A percentile compares a stretch with the other conserved stretches of the same genome.
phyloP scores from a whole-genome alignment of 2,113 vertebrate genomes.

The Siniperca knerii region DNA sequence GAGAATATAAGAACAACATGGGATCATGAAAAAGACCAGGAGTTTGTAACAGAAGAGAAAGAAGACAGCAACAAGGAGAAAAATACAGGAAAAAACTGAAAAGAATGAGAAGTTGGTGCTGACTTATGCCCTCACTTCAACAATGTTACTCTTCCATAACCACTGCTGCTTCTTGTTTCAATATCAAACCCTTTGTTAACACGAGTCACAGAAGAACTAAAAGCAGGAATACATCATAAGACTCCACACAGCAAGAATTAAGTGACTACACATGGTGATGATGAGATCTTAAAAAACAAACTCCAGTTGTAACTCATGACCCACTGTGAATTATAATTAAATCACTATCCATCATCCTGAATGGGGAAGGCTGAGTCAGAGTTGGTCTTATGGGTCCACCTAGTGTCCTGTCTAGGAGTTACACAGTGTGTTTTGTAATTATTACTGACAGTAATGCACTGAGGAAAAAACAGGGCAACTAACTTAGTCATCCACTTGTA shows the following conservation, averaged over 20 bases:
- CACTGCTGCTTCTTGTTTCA: slow-evolving; percentile 1
- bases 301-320: slow-evolving; percentile 23
- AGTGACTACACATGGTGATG: slow-evolving; percentile 26
- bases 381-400: slow-evolving; percentile 43
- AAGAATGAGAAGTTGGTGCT: neutral
- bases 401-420: slow-evolving; percentile 33
- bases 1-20: neutral
- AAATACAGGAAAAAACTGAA: neutral
- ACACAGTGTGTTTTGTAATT: neutral
- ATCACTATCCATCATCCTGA: neutral
- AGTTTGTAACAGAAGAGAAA: neutral
- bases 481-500: neutral
- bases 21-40: neutral
- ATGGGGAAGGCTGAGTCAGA: neutral
- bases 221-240: slow-evolving; percentile 24
- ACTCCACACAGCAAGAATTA: slow-evolving; percentile 5
- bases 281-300: neutral
- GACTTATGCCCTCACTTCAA: neutral
- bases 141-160: neutral
- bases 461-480: neutral
- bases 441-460: neutral
- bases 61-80: neutral
- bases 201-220: neutral
- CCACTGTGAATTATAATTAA: neutral
- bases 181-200: neutral